Percentiles rank a stretch among this genome's conserved stretches.
phyloP scores from a whole-genome alignment of 2,888 invertebrate species.

The Parthenolecanium corni region DNA sequence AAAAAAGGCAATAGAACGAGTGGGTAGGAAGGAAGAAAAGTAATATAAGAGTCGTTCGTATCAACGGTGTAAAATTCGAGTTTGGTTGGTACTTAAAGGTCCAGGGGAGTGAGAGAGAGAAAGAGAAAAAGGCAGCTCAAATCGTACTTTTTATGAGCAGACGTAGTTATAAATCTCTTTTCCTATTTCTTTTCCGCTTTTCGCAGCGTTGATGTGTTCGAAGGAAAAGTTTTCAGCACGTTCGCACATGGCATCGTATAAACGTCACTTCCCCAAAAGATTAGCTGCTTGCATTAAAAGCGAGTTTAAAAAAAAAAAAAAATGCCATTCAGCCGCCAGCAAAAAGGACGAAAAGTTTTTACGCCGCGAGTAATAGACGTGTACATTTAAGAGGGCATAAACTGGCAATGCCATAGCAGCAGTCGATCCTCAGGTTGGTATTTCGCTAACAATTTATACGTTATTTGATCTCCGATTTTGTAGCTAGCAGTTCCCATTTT shows the following conservation, averaged over 20 bases:
- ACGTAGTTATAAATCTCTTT: slow-evolving; percentile 23
- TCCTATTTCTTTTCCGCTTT: slow-evolving; percentile 5
- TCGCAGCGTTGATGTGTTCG: background rate
- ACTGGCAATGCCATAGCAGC: too few species aligned
- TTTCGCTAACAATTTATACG: too few species aligned
- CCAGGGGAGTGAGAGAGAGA: background rate
- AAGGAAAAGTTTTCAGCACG: slow-evolving; percentile 23
- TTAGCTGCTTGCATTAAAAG: slow-evolving; percentile 15
- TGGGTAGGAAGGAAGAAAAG: too few species aligned
- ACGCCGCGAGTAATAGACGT: background rate
- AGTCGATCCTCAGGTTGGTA: too few species aligned
- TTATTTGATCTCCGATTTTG: too few species aligned
- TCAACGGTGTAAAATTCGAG: slow-evolving; percentile 1
- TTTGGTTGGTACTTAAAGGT: slow-evolving; percentile 13
- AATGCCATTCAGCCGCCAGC: too few species aligned
- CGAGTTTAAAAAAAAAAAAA: background rate
- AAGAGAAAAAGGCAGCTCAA: slow-evolving; percentile 13
- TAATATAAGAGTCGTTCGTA: too few species aligned
- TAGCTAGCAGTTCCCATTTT: too few species aligned
- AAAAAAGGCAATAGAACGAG: too few species aligned
- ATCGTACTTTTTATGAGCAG: slow-evolving; percentile 20
- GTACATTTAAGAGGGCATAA: too few species aligned
- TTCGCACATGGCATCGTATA: slow-evolving; percentile 18
- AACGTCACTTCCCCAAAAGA: slow-evolving; percentile 23
- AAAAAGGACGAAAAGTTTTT: slow-evolving; percentile 1